Evolutionary conservation across 2,797 vertebrate genomes (phyloP).

Genomic region (Botia kubotai): DNA sequence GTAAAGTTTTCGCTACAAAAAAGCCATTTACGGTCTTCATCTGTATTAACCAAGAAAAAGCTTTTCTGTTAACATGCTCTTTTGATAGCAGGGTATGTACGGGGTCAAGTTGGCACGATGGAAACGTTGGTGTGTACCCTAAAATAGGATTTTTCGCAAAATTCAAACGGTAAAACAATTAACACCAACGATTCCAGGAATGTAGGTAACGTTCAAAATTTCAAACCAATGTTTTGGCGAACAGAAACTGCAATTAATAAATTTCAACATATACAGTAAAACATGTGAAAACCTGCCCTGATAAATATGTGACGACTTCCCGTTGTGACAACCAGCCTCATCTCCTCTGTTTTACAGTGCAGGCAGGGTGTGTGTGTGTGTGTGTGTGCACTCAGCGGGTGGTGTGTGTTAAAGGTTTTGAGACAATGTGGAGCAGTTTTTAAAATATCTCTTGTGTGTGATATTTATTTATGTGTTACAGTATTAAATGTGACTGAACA

Average conservation of each 20-base stretch:
- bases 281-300: neutral
- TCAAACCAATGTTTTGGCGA: neutral
- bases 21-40: neutral
- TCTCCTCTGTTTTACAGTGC: neutral
- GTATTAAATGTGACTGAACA: neutral
- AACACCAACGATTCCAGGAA: neutral
- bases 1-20: neutral
- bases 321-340: neutral
- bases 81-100: neutral
- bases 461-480: neutral
- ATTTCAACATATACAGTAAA: neutral
- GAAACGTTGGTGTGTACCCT: neutral
- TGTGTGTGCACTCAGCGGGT: neutral
- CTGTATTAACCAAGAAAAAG: too few relatives aligned
- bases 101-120: neutral
- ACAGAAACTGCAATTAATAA: neutral
- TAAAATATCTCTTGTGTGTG: neutral
- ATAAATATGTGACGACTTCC: neutral
- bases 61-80: neutral
- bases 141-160: neutral
- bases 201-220: neutral
- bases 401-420: constrained; percentile 13
- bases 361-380: neutral
- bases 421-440: neutral
- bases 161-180: neutral